These are phyloP conservation scores for Caenorhabditis macrosperma DNA, from an alignment of 2,888 invertebrate species.

Conservation along the genomic window DNA sequence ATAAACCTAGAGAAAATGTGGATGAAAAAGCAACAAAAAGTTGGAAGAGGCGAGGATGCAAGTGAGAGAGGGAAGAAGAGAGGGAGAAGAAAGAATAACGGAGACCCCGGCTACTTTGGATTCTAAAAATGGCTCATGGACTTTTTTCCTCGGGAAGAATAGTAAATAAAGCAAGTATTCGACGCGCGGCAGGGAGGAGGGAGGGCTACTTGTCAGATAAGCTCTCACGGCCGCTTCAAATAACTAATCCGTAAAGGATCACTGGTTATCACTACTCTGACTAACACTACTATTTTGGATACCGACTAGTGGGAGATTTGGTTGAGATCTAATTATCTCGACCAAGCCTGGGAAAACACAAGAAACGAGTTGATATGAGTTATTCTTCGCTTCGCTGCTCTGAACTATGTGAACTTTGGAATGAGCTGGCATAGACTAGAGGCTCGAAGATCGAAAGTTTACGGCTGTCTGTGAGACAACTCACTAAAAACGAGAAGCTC, in stretches of 20 bases:
- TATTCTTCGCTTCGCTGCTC: slow-evolving; percentile 14
- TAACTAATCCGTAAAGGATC: slow-evolving; percentile 21
- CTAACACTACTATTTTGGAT: not conserved
- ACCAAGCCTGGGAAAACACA: too few relatives aligned
- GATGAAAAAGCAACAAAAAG: slow-evolving; percentile 17
- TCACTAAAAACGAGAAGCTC: too few relatives aligned
- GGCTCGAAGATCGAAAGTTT: not conserved
- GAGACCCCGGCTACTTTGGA: slow-evolving; percentile 24
- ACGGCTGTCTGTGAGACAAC: not conserved
- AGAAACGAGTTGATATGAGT: too few relatives aligned
- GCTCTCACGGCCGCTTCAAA: not conserved
- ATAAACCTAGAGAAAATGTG: slow-evolving; percentile 25
- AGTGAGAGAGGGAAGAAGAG: not conserved
- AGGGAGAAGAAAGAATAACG: slow-evolving; percentile 2
- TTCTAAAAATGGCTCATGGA: slow-evolving; percentile 49
- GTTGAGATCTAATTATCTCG: too few relatives aligned
- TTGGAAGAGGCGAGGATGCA: not conserved
- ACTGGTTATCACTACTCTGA: not conserved
- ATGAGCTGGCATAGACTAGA: not conserved
- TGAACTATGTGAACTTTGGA: slow-evolving; percentile 11
- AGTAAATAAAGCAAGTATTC: slow-evolving; percentile 35
- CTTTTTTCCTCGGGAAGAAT: slow-evolving; percentile 20
- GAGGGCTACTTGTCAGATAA: slow-evolving; percentile 15
- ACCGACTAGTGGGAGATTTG: too few relatives aligned
- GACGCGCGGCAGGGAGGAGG: not conserved